A percentile compares a stretch with the other conserved stretches of the same genome.
phyloP scores from a whole-genome alignment of 2,113 vertebrate species.

The Butorides virescens region DNA sequence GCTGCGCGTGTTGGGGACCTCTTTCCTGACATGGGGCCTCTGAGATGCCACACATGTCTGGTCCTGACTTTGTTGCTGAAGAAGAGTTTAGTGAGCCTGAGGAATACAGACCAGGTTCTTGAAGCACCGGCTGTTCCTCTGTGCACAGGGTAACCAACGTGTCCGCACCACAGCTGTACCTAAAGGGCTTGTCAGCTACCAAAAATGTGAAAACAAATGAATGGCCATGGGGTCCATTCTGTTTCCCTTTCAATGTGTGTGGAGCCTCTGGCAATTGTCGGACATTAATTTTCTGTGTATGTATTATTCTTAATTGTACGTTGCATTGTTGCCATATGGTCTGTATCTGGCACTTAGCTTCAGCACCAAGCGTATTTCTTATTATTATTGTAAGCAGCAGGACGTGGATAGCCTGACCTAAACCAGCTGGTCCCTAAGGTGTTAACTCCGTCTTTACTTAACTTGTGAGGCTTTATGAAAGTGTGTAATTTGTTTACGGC shows the following conservation, averaged over 20 bases:
- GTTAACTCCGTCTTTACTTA: not conserved
- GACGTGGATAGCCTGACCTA: not conserved
- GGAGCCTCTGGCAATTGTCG: not conserved
- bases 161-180: not conserved
- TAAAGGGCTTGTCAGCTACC: not conserved
- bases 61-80: not conserved
- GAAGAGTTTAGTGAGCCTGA: not conserved
- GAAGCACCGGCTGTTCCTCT: not conserved
- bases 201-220: not conserved
- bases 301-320: not conserved
- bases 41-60: not conserved
- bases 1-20: rapidly evolving
- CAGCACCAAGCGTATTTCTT: not conserved
- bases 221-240: not conserved
- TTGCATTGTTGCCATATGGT: not conserved
- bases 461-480: not conserved
- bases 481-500: not conserved
- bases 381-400: not conserved
- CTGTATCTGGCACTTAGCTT: not conserved
- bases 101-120: not conserved
- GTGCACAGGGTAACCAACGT: not conserved
- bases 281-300: not conserved
- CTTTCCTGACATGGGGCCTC: not conserved
- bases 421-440: conserved; percentile 14
- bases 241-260: not conserved